phyloP scores from a whole-genome alignment of 2,113 vertebrate species.

The Grallaria varia region DNA sequence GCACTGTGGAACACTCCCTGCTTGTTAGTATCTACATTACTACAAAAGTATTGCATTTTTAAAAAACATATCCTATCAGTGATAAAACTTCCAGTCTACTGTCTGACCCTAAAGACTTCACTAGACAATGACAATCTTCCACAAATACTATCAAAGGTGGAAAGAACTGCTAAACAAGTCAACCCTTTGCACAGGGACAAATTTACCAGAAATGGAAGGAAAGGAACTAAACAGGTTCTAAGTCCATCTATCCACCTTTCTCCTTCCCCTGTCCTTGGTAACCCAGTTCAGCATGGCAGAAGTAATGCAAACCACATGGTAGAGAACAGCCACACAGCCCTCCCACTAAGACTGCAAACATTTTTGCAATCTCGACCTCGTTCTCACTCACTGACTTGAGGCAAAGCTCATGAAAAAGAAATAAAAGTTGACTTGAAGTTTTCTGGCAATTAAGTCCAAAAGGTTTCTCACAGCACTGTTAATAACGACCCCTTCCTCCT shows the following conservation, averaged over 20 bases:
- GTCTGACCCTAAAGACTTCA: background rate
- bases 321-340: background rate
- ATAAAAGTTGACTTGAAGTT: background rate
- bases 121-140: background rate
- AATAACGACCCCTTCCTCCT: background rate
- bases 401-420: background rate
- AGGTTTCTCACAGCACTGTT: background rate
- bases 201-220: background rate
- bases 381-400: background rate
- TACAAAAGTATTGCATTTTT: background rate
- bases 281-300: background rate
- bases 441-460: background rate
- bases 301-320: rapidly evolving
- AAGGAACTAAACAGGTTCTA: background rate
- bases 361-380: background rate
- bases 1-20: background rate
- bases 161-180: background rate
- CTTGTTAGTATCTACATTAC: background rate
- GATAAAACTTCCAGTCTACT: background rate
- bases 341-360: background rate
- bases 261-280: background rate
- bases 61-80: background rate
- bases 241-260: background rate
- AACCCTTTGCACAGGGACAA: background rate
- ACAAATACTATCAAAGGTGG: background rate